A percentile compares a stretch with the other conserved stretches of the same genome.
phyloP scores from a whole-genome alignment of 2,888 invertebrate species.

The Clusia tigrina region DNA sequence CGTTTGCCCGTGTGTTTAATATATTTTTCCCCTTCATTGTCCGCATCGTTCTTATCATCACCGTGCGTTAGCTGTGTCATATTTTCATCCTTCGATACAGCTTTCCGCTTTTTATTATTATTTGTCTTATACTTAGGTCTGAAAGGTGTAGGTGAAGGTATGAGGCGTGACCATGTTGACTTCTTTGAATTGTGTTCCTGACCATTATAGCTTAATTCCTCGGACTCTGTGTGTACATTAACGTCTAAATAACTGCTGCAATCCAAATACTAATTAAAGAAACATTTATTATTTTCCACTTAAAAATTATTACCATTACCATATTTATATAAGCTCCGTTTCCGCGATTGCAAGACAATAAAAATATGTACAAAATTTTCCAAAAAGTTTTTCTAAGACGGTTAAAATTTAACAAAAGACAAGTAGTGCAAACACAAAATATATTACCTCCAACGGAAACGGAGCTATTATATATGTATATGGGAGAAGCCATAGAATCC shows the following conservation, averaged over 20 bases:
- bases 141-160: too few relatives aligned
- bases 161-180: too few relatives aligned
- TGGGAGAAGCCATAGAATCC: too few relatives aligned
- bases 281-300: neutral
- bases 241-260: conserved; percentile 47
- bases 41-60: neutral
- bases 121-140: neutral
- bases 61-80: neutral
- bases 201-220: conserved; percentile 40
- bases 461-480: too few relatives aligned
- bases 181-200: conserved; percentile 17
- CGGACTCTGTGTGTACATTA: conserved; percentile 45
- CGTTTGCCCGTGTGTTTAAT: too few relatives aligned
- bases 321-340: neutral
- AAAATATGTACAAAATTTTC: conserved; percentile 6
- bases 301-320: neutral
- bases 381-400: neutral
- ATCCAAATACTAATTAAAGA: conserved; percentile 42
- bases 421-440: too few relatives aligned
- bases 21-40: too few relatives aligned
- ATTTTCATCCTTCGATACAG: neutral
- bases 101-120: neutral
- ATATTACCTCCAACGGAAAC: too few relatives aligned
- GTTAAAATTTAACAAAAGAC: neutral
- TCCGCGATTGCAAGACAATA: neutral